Percentiles rank a stretch among this genome's conserved stretches.
Evolutionary conservation across 23 tunicate species (phyloP).

Genomic region (Oikopleura albicans): DNA sequence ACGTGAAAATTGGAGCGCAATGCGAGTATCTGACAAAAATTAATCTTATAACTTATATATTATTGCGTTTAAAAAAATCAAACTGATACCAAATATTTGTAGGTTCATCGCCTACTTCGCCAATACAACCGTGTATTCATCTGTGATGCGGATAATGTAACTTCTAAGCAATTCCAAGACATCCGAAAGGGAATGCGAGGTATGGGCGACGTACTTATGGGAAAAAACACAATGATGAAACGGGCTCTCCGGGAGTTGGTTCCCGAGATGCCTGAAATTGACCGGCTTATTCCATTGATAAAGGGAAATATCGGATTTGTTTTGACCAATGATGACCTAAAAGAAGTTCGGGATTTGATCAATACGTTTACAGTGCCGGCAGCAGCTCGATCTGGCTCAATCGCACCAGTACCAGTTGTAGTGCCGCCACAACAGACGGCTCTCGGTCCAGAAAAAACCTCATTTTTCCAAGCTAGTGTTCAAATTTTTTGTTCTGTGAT

Average conservation of each 20-base stretch:
- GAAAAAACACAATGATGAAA: slow-evolving; percentile 96
- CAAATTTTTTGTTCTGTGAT: too few relatives aligned
- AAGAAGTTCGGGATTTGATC: slow-evolving; percentile 54
- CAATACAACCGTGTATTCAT: slow-evolving; percentile 16
- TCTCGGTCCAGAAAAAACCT: slow-evolving; percentile 92
- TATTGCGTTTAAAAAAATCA: too few relatives aligned
- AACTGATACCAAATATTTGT: too few relatives aligned
- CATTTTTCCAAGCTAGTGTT: too few relatives aligned
- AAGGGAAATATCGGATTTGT: slow-evolving; percentile 73
- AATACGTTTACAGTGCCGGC: slow-evolving; percentile 43
- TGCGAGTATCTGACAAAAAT: too few relatives aligned
- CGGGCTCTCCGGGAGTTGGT: slow-evolving; percentile 46
- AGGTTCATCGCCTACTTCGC: neutral
- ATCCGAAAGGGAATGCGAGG: slow-evolving; percentile 57
- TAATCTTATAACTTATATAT: too few relatives aligned
- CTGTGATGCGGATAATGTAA: slow-evolving; percentile 88
- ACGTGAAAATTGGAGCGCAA: too few relatives aligned
- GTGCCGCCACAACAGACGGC: slow-evolving; percentile 60
- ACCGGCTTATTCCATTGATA: slow-evolving; percentile 51
- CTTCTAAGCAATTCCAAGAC: slow-evolving; percentile 82
- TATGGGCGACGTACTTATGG: slow-evolving; percentile 59
- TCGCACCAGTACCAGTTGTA: slow-evolving; percentile 25
- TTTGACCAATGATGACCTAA: slow-evolving; percentile 61
- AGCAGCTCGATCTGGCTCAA: neutral
- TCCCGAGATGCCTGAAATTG: slow-evolving; percentile 62